Base-by-base conservation (phyloP, 2,888 invertebrate genomes). In the Patella pellucida region DNA sequence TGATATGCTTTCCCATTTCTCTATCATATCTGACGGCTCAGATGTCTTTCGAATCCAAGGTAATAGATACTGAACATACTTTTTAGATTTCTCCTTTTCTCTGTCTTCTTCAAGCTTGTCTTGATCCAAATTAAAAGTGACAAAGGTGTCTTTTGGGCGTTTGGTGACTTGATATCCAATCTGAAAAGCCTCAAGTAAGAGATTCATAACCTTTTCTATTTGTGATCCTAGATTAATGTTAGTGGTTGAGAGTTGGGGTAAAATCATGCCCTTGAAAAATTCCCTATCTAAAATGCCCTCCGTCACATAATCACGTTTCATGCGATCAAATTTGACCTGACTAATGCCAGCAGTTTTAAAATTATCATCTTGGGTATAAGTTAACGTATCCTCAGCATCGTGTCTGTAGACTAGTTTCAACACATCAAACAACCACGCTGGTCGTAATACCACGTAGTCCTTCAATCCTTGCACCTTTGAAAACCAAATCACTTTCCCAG, bases 361-460 rank as follows among this genome's bases (percentile, higher is more conserved):
- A 14, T 79, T 81, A 74, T 89, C 89, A 31, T 89, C 89, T 0
- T 82, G 83, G 62, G 82, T 80, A 69, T 84, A 86, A 69, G 82
- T 82, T 15, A 82, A 78, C 54, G 82, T 78, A 31, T 82, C 79
- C 27, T 78, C 79, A 15, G 88, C 76, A 75, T 89, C 88, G 68
- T 87, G 87, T 23, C 89, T 78, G 73, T 87, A 85, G 19, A 90
- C 76, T 19, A 82, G 78, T 56, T 85, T 81, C 74, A 90, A 80
- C 15, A 89, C 79, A 74, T 89, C 89, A 69, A 87, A 84, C 68
- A 90, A 80, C 90, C 89, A 89, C 5, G 87, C 82, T 1, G 90
- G 89, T 69, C 89, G 81, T 2, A 90, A 82, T 73, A 90, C 85
- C 67, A 90, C 85, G 72, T 78, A 82, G n/a, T 84, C 80, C 67